Percentiles rank a stretch among this genome's conserved stretches.
phyloP scores from a whole-genome alignment of 1,140 invertebrate genomes.

The Nephotettix cincticeps region DNA sequence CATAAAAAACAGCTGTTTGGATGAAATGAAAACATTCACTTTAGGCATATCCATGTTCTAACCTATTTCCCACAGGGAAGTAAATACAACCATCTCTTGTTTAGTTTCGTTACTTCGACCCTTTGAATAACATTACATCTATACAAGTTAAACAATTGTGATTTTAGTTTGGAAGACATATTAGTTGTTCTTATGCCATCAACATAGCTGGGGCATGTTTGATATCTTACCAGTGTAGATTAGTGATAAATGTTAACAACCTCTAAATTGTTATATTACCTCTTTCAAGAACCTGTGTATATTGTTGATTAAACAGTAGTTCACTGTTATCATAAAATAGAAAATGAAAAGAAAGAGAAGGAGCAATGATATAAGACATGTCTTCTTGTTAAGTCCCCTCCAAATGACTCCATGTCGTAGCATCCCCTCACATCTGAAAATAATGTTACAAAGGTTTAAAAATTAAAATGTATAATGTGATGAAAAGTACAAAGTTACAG shows the following conservation, averaged over 20 bases:
- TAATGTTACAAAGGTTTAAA: too few relatives aligned
- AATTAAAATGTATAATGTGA: too few relatives aligned
- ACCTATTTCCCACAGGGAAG: too few relatives aligned
- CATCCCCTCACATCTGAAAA: background rate
- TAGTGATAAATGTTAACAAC: background rate
- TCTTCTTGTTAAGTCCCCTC: slow-evolving; percentile 14
- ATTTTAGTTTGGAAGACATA: background rate
- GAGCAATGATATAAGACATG: background rate
- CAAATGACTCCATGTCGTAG: slow-evolving; percentile 29
- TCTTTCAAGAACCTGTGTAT: slow-evolving; percentile 1
- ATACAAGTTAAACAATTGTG: background rate
- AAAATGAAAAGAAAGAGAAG: background rate
- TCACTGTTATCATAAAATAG: background rate
- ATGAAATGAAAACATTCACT: too few relatives aligned
- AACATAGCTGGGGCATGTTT: background rate
- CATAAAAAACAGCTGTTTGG: too few relatives aligned
- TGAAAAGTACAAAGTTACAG: too few relatives aligned
- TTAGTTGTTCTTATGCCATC: background rate
- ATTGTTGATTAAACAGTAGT: slow-evolving; percentile 20
- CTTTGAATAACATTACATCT: background rate
- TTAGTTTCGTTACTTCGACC: too few relatives aligned
- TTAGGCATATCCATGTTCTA: too few relatives aligned
- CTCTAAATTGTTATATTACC: background rate
- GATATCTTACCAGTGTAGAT: background rate
- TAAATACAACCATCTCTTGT: too few relatives aligned